Evolutionary conservation across 2,113 vertebrate species (phyloP).

Genomic region (Paradisaea rubra): DNA sequence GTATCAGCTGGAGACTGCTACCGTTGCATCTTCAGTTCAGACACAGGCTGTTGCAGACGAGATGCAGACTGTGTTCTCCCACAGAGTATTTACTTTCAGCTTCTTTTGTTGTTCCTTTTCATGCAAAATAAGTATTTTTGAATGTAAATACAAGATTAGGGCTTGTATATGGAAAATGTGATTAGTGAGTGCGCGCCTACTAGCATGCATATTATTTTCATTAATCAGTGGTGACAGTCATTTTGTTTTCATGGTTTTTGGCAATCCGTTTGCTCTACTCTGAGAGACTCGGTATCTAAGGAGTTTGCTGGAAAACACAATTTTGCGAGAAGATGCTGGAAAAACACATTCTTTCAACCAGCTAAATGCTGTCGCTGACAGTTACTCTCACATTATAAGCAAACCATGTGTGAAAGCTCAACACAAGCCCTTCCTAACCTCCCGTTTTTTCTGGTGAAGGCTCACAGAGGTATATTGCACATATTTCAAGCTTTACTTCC

Average conservation of each 20-base stretch:
- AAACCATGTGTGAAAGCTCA: not conserved
- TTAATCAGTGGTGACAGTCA: slow-evolving; percentile 18
- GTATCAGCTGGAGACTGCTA: slow-evolving; percentile 3
- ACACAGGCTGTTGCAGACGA: not conserved
- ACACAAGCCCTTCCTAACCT: not conserved
- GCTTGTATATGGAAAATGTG: not conserved
- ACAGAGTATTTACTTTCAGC: slow-evolving; percentile 15
- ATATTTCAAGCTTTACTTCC: not conserved
- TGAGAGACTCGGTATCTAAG: not conserved
- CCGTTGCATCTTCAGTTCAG: not conserved
- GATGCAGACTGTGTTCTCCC: not conserved
- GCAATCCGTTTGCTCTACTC: not conserved
- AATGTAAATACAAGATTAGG: slow-evolving; percentile 19
- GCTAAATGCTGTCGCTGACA: not conserved
- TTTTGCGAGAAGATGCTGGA: not conserved
- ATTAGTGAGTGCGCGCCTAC: not conserved
- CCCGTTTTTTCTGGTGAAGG: not conserved
- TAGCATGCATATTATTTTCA: slow-evolving; percentile 19
- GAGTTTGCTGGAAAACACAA: not conserved
- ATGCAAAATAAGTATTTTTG: slow-evolving; percentile 22
- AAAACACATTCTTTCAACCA: slow-evolving; percentile 8
- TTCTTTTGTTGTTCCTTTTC: slow-evolving; percentile 26
- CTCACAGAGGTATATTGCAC: not conserved
- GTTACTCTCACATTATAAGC: not conserved
- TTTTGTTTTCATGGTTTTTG: slow-evolving; percentile 8